phyloP scores from a whole-genome alignment of 53 echinoderm and acorn worm species.

The Arbacia lixula region DNA sequence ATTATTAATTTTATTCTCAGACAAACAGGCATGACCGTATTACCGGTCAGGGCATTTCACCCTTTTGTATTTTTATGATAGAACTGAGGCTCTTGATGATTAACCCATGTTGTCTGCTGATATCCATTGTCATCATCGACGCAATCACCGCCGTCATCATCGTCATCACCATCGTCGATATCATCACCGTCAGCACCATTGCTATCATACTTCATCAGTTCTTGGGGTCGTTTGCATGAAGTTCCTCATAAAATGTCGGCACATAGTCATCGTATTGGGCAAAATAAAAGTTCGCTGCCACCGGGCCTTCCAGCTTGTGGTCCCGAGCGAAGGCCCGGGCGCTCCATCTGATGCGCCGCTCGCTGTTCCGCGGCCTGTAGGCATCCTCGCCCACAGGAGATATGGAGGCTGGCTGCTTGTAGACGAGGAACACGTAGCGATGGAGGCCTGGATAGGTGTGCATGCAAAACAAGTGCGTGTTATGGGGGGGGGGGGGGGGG shows the following conservation, averaged over 20 bases:
- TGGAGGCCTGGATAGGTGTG: constrained; percentile 82
- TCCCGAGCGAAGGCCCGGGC: constrained; percentile 60
- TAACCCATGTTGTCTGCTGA: too few relatives aligned
- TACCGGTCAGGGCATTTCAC: too few relatives aligned
- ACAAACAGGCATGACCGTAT: too few relatives aligned
- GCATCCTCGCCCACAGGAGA: constrained; percentile 45
- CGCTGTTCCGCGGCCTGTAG: constrained; percentile 36
- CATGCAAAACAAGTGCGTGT: too few relatives aligned
- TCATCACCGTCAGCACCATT: not conserved
- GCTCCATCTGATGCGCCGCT: constrained; percentile 67
- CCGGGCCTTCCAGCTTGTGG: constrained; percentile 68
- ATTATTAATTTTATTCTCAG: too few relatives aligned
- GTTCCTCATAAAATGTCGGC: constrained; percentile 66
- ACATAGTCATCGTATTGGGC: constrained; percentile 88
- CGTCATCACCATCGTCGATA: not conserved
- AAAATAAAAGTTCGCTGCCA: constrained; percentile 74
- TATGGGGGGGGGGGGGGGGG: too few relatives aligned
- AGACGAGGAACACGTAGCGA: constrained; percentile 79
- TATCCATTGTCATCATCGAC: too few relatives aligned
- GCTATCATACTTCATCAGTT: not conserved
- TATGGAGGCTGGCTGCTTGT: constrained; percentile 68
- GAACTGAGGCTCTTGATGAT: too few relatives aligned
- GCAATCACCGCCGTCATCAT: not conserved
- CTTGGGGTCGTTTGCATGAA: constrained; percentile 40
- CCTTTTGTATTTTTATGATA: too few relatives aligned